Evolutionary conservation across 2,797 vertebrate genomes (phyloP).

Genomic region (Enteromius paludinosus): DNA sequence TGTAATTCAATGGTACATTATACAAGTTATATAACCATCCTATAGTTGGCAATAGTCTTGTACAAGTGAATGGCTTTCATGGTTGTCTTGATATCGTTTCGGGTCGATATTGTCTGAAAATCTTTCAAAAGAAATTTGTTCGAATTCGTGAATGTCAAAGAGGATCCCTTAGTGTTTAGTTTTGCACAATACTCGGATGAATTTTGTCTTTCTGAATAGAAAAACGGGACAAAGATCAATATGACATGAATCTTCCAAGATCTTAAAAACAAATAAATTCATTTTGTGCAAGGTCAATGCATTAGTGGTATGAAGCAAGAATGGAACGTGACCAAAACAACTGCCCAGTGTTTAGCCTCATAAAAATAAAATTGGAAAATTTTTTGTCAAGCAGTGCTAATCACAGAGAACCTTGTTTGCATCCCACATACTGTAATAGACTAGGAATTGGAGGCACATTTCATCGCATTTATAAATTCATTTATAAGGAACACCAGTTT

Average conservation of each 20-base stretch:
- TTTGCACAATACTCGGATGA: neutral
- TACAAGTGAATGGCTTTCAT: neutral
- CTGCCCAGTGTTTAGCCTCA: neutral
- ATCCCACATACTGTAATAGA: neutral
- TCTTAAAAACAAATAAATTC: neutral
- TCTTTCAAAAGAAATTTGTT: neutral
- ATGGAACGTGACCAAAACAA: neutral
- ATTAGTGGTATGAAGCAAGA: neutral
- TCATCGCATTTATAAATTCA: neutral
- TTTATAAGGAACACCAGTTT: neutral
- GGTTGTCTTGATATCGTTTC: neutral
- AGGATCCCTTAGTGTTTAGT: neutral
- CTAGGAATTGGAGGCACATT: neutral
- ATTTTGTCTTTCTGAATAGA: conserved; percentile 14
- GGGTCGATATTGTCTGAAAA: neutral
- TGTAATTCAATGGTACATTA: neutral
- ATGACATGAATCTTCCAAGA: neutral
- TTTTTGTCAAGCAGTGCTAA: neutral
- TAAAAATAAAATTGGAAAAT: neutral
- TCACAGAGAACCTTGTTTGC: neutral
- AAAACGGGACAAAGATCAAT: neutral
- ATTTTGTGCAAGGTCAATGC: neutral
- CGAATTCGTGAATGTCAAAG: neutral
- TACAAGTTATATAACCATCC: neutral
- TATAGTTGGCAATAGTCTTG: neutral